Evolutionary conservation across 2,797 vertebrate species (phyloP).

Genomic region (Myoxocephalus aenaeus): DNA sequence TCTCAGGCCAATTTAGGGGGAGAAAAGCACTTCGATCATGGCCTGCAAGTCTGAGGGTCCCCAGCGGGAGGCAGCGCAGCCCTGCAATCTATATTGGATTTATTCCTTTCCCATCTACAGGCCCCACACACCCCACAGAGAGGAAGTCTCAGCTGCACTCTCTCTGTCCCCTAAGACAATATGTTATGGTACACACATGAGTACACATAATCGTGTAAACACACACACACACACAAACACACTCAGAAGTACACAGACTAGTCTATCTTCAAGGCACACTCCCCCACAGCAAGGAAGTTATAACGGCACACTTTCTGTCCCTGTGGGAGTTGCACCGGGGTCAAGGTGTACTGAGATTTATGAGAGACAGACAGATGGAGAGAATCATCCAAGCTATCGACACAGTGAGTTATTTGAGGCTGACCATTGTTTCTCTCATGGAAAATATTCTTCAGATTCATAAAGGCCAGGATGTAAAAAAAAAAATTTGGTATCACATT

Average conservation of each 20-base stretch:
- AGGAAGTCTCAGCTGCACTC: constrained; percentile 81
- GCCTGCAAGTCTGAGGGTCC: constrained; percentile 83
- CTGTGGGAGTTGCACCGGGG: constrained; percentile 73
- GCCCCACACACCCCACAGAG: constrained; percentile 80
- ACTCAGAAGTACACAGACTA: constrained; percentile 57
- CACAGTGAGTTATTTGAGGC: constrained; percentile 54
- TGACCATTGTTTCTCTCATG: constrained; percentile 56
- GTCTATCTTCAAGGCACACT: constrained; percentile 74
- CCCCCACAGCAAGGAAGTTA: constrained; percentile 84
- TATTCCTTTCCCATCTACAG: constrained; percentile 85
- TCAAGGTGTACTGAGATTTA: constrained; percentile 71
- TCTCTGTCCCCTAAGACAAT: constrained; percentile 76
- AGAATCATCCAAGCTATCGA: constrained; percentile 40
- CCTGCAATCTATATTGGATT: constrained; percentile 90
- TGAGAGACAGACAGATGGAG: constrained; percentile 54
- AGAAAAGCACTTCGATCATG: constrained; percentile 84
- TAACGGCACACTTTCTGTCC: constrained; percentile 77
- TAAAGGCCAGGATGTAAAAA: constrained; percentile 72
- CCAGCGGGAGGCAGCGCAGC: constrained; percentile 82
- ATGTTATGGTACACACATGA: constrained; percentile 78
- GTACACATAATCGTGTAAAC: constrained; percentile 72
- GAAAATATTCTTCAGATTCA: constrained; percentile 62
- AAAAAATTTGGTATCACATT: constrained; percentile 68
- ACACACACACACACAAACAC: constrained; percentile 71
- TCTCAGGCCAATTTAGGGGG: constrained; percentile 82